Conservation (phyloP, 2,797 vertebrate species). For the Emydoidea blandingii region DNA sequence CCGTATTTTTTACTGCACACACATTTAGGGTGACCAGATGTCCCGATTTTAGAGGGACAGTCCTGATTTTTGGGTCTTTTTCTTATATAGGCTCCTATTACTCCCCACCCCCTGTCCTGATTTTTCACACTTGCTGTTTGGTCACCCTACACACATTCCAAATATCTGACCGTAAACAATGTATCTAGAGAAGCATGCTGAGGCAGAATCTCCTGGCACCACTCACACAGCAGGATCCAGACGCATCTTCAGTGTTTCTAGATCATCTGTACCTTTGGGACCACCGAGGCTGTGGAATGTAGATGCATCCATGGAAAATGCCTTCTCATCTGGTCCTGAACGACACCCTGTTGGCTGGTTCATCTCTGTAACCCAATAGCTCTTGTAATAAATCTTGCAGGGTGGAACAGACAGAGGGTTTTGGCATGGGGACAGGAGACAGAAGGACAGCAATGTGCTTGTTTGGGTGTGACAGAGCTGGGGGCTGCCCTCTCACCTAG, state of each 20-base stretch:
- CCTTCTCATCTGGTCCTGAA: background rate
- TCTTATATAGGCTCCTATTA: no score
- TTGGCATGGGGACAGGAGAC: constrained; percentile 61
- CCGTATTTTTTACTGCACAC: background rate
- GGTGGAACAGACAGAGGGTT: constrained; percentile 59
- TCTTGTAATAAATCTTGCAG: constrained; percentile 52
- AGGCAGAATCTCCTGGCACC: background rate
- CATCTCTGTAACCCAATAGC: constrained; percentile 32
- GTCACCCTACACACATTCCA: background rate
- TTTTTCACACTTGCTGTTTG: no score
- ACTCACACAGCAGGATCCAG: background rate
- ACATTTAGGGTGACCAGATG: background rate
- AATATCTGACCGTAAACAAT: background rate
- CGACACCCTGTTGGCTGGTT: background rate
- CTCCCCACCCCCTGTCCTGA: no score
- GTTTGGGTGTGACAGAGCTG: constrained; percentile 48
- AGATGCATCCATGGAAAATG: background rate
- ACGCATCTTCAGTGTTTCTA: background rate
- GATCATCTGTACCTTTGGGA: background rate
- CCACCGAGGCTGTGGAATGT: background rate
- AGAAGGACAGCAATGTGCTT: constrained; percentile 10
- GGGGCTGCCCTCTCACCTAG: constrained; percentile 7
- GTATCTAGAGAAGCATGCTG: background rate
- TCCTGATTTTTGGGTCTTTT: no score
- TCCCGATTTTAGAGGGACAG: no score